Conservation (phyloP, 1,140 invertebrate species). For the Scaptomyza graminum region DNA sequence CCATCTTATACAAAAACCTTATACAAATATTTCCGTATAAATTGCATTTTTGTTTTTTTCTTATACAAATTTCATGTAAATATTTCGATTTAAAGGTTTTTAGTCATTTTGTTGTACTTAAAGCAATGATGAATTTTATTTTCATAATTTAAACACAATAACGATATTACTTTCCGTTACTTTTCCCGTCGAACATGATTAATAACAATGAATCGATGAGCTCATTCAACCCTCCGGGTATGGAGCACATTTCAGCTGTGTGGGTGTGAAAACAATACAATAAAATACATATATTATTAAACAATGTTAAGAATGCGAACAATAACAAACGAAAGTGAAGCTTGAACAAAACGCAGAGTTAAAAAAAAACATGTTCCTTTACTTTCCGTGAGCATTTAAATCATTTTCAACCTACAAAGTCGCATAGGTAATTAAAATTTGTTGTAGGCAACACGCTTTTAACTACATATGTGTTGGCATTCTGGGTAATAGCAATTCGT, state of each 20-base stretch:
- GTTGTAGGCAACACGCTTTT: conserved; percentile 5
- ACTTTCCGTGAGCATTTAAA: neutral
- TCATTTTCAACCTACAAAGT: conserved; percentile 6
- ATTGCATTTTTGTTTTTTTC: too few species aligned
- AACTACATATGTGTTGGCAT: neutral
- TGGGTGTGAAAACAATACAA: conserved; percentile 31
- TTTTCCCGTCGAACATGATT: conserved; percentile 11
- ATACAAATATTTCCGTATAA: too few species aligned
- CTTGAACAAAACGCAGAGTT: too few species aligned
- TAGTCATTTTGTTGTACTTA: neutral
- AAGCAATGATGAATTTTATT: neutral
- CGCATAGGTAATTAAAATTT: conserved; percentile 5
- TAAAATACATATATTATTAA: conserved; percentile 1
- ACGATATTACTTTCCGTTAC: neutral
- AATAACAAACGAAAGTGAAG: conserved; percentile 15
- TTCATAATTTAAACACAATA: neutral
- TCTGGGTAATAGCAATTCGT: neutral
- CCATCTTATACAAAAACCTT: too few species aligned
- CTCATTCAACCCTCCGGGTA: conserved; percentile 38
- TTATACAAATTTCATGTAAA: too few species aligned
- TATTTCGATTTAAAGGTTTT: too few species aligned
- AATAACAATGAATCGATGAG: conserved; percentile 45
- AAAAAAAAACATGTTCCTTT: neutral
- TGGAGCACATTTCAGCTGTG: conserved; percentile 2
- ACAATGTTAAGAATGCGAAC: conserved; percentile 5